Conservation (phyloP, 2,888 invertebrate species). For the Brachyptera risi region DNA sequence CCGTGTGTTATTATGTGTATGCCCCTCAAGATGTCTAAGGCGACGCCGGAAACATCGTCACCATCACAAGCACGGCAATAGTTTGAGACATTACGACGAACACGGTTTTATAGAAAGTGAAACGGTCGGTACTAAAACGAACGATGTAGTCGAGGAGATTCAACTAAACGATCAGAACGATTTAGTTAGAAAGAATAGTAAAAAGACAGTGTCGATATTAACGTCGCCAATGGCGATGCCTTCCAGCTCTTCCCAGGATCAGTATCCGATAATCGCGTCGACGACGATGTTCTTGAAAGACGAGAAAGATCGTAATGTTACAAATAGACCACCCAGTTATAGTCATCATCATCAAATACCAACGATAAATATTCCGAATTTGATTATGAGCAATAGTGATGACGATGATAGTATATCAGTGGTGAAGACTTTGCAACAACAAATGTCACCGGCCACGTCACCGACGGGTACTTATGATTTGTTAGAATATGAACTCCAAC, state of each 20-base stretch:
- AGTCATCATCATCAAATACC: constrained; percentile 35
- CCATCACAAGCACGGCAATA: constrained; percentile 25
- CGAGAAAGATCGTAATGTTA: constrained; percentile 36
- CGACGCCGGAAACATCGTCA: constrained; percentile 39
- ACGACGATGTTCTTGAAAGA: constrained; percentile 49
- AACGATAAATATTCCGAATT: constrained; percentile 29
- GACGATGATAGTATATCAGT: constrained; percentile 27
- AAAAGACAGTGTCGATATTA: constrained; percentile 4
- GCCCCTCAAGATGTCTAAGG: constrained; percentile 69
- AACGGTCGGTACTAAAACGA: constrained; percentile 34
- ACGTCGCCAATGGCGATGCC: constrained; percentile 29
- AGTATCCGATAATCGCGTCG: constrained; percentile 42
- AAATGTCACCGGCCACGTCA: constrained; percentile 29
- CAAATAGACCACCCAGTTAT: neutral
- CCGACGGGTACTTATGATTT: constrained; percentile 25
- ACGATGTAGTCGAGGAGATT: constrained; percentile 25
- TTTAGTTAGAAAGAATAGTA: constrained; percentile 28
- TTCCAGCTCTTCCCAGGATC: constrained; percentile 20
- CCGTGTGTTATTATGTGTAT: constrained; percentile 79
- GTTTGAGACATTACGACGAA: constrained; percentile 48
- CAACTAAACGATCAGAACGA: constrained; percentile 18
- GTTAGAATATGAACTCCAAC: constrained; percentile 23
- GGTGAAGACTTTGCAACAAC: constrained; percentile 30
- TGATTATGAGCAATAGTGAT: constrained; percentile 21
- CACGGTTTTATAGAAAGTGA: constrained; percentile 28